phyloP scores from a whole-genome alignment of 2,797 vertebrate species.

The Halcyon badia region DNA sequence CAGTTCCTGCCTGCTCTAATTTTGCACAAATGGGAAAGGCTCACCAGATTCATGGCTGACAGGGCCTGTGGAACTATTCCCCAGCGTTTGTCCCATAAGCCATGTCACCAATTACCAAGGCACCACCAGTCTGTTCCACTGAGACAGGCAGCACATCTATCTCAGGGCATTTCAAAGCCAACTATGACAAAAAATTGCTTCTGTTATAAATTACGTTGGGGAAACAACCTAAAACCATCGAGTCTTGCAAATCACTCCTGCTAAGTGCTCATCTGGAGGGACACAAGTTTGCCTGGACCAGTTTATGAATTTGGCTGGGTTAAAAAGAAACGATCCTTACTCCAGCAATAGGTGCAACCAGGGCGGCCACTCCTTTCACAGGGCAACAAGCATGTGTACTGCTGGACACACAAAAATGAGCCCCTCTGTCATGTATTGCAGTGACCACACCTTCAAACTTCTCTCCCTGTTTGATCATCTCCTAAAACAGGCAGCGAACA shows the following conservation, averaged over 20 bases:
- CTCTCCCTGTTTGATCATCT: background rate
- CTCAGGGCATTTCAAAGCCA: background rate
- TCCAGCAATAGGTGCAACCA: background rate
- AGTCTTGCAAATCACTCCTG: background rate
- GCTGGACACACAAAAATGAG: background rate
- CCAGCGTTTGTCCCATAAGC: background rate
- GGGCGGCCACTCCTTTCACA: background rate
- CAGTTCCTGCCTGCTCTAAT: background rate
- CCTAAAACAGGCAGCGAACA: background rate
- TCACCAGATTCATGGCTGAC: background rate
- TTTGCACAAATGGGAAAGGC: background rate
- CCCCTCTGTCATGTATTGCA: background rate
- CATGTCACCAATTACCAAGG: background rate
- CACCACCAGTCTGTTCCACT: background rate
- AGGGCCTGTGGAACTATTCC: background rate
- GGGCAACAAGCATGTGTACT: fast-evolving
- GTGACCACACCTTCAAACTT: background rate
- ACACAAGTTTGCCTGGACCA: background rate
- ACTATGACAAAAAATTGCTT: fast-evolving
- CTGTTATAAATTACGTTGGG: background rate
- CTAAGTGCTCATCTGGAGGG: background rate
- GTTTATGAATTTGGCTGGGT: background rate
- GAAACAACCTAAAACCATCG: background rate
- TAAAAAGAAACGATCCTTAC: background rate
- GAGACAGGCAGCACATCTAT: fast-evolving